Conservation (phyloP, 1,140 invertebrate genomes). For the Drosophila parabipectinata region DNA sequence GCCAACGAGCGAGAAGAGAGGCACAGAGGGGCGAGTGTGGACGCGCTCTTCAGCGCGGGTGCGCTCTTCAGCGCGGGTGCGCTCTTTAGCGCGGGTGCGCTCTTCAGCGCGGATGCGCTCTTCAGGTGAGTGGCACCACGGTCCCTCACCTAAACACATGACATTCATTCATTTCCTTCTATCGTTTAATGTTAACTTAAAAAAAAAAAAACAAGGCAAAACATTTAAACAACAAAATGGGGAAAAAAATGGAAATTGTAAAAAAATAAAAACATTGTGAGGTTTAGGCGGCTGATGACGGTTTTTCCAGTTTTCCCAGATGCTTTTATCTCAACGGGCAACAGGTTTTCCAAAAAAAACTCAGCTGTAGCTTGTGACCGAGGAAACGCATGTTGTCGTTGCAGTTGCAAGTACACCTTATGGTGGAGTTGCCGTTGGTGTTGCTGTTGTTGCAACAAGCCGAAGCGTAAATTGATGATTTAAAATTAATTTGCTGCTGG, state of each 20-base stretch:
- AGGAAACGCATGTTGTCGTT: slow-evolving; percentile 53
- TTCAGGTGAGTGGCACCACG: too few relatives aligned
- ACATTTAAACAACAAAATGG: slow-evolving; percentile 28
- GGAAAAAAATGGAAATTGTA: slow-evolving; percentile 50
- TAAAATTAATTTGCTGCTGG: slow-evolving; percentile 70
- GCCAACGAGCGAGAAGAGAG: too few relatives aligned
- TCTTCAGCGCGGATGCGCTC: too few relatives aligned
- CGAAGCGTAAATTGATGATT: slow-evolving; percentile 61
- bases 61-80: too few relatives aligned
- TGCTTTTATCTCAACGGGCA: slow-evolving; percentile 57
- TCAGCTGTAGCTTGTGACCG: slow-evolving; percentile 50
- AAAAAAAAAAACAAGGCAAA: slow-evolving; percentile 36
- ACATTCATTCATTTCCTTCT: slow-evolving; percentile 79
- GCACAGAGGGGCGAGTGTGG: too few relatives aligned
- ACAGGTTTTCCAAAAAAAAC: slow-evolving; percentile 59
- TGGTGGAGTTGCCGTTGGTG: slow-evolving; percentile 2
- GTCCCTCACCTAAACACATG: too few relatives aligned
- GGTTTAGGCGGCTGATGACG: slow-evolving; percentile 46
- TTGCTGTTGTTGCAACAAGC: slow-evolving; percentile 12
- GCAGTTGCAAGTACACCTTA: slow-evolving; percentile 34
- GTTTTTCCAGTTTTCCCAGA: slow-evolving; percentile 67
- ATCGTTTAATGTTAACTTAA: slow-evolving; percentile 56
- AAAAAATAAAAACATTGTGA: slow-evolving; percentile 56
- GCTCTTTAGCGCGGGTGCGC: too few relatives aligned
- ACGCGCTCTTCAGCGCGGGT: too few relatives aligned